Percentiles rank a stretch among this genome's conserved stretches.
These are phyloP conservation scores for Albula glossodonta DNA, from an alignment of 2,113 vertebrate species.

Conservation along the genomic window DNA sequence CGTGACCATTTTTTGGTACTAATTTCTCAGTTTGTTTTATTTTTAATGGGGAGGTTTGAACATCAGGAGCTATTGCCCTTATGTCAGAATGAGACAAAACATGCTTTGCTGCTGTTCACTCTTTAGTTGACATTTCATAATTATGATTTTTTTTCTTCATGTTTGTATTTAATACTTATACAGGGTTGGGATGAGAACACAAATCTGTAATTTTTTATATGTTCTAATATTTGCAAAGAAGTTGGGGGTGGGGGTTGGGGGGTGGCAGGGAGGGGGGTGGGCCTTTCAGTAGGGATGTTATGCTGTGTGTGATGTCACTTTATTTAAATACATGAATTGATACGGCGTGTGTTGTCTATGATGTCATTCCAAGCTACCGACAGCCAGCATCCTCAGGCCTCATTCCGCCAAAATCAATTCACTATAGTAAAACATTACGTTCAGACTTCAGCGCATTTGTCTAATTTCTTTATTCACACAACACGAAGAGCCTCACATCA, in stretches of 20 bases:
- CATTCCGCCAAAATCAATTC: slow-evolving; percentile 26
- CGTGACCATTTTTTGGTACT: slow-evolving; percentile 51
- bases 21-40: slow-evolving; percentile 9
- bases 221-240: slow-evolving; percentile 32
- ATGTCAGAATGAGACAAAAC: slow-evolving; percentile 44
- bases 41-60: neutral
- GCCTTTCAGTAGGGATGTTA: slow-evolving; percentile 33
- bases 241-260: slow-evolving; percentile 9
- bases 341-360: slow-evolving; percentile 47
- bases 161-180: slow-evolving; percentile 56
- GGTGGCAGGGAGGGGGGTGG: slow-evolving; percentile 13
- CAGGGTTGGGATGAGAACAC: slow-evolving; percentile 73
- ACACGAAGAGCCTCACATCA: neutral
- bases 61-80: neutral
- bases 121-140: slow-evolving; percentile 66
- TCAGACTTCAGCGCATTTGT: slow-evolving; percentile 35
- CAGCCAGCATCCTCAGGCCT: slow-evolving; percentile 16
- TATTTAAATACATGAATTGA: slow-evolving; percentile 50
- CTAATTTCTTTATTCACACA: slow-evolving; percentile 26
- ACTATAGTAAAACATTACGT: slow-evolving; percentile 47
- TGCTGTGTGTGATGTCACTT: slow-evolving; percentile 52
- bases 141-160: slow-evolving; percentile 57
- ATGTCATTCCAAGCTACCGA: slow-evolving; percentile 42
- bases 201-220: slow-evolving; percentile 65
- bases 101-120: slow-evolving; percentile 72